These are phyloP conservation scores for Netelia fuscicornis DNA, from an alignment of 2,888 invertebrate genomes.

Conservation along the genomic window DNA sequence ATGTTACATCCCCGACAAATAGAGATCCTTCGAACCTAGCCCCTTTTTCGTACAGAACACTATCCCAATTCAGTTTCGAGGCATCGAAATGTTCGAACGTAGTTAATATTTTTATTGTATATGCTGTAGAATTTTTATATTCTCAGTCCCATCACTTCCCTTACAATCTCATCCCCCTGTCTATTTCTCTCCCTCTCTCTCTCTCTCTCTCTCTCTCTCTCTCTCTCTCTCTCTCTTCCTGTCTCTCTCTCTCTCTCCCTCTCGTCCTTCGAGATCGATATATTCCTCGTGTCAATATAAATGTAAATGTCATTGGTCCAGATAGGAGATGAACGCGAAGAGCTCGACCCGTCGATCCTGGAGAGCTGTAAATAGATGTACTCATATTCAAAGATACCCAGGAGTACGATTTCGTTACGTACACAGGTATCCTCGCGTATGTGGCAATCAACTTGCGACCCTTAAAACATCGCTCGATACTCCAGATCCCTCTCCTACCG, in stretches of 20 bases:
- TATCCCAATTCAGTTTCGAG: too few relatives aligned
- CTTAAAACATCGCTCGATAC: slow-evolving; percentile 3
- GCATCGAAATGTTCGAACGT: too few relatives aligned
- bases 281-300: slow-evolving; percentile 82
- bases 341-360: background rate
- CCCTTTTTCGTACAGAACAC: too few relatives aligned
- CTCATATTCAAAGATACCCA: slow-evolving; percentile 77
- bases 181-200: too few relatives aligned
- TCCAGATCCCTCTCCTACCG: background rate
- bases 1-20: slow-evolving; percentile 9
- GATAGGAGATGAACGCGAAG: slow-evolving; percentile 36
- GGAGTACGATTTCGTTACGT: slow-evolving; percentile 75
- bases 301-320: slow-evolving; percentile 82
- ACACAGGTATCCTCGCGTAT: background rate
- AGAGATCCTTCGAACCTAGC: background rate
- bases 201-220: background rate
- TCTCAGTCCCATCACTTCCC: too few relatives aligned
- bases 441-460: background rate
- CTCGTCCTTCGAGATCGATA: slow-evolving; percentile 76
- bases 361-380: slow-evolving; percentile 42
- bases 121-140: too few relatives aligned
- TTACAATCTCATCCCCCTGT: background rate
- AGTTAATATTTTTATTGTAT: too few relatives aligned
- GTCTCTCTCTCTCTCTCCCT: background rate
- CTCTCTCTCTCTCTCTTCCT: background rate